These are phyloP conservation scores for Myathropa florea DNA, from an alignment of 2,888 invertebrate species.

Conservation along the genomic window DNA sequence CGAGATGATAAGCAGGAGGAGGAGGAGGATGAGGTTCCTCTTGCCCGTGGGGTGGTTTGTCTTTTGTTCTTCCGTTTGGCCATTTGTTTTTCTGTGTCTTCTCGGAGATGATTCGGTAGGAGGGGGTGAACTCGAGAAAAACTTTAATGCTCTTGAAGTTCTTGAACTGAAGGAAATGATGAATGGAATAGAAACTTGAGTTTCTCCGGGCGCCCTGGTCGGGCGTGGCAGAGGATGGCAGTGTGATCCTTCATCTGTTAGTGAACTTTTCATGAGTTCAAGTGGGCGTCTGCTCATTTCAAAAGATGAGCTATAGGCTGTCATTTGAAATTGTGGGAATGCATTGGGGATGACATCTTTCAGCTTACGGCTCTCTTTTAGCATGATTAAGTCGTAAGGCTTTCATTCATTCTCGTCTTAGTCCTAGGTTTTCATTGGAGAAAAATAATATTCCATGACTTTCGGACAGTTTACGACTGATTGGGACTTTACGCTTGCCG, in stretches of 20 bases:
- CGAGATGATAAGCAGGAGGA: neutral
- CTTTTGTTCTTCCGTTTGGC: neutral
- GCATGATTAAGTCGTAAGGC: too few relatives aligned
- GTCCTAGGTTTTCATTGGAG: too few relatives aligned
- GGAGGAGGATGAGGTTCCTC: neutral
- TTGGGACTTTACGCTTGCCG: too few relatives aligned
- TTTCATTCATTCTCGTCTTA: too few relatives aligned
- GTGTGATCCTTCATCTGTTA: neutral
- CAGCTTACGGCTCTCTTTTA: too few relatives aligned
- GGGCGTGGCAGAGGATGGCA: neutral
- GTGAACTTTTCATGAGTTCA: neutral
- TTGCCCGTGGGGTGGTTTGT: neutral
- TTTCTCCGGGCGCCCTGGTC: neutral
- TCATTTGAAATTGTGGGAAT: neutral
- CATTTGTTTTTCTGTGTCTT: neutral
- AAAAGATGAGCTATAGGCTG: neutral
- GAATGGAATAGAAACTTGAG: neutral
- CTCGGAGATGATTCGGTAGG: neutral
- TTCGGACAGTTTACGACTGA: too few relatives aligned
- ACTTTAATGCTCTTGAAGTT: neutral
- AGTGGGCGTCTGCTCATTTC: neutral
- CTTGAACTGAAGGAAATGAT: neutral
- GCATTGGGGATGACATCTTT: too few relatives aligned
- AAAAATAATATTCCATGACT: too few relatives aligned
- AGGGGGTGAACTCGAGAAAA: neutral